A percentile compares a stretch with the other conserved stretches of the same genome.
phyloP scores from a whole-genome alignment of 35 echinoderm and acorn worm genomes.

The Diadema setosum region DNA sequence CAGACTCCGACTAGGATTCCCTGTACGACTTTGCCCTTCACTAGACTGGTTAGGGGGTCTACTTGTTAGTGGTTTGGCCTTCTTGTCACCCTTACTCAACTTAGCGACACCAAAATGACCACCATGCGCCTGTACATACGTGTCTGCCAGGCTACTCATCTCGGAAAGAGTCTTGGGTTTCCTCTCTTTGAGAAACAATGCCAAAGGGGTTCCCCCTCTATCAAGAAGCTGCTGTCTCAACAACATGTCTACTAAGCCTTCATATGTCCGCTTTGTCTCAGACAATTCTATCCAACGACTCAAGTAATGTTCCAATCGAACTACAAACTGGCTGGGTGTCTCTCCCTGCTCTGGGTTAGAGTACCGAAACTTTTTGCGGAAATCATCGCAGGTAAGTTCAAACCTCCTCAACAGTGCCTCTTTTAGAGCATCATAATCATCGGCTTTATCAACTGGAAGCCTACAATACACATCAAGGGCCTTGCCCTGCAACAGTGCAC shows the following conservation, averaged over 20 bases:
- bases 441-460: constrained; percentile 13
- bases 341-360: constrained; percentile 2
- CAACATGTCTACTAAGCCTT: constrained; percentile 28
- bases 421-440: constrained; percentile 45
- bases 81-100: too few species aligned
- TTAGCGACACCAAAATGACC: too few species aligned
- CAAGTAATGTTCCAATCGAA: neutral
- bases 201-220: neutral
- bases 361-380: constrained; percentile 36
- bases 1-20: too few species aligned
- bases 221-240: constrained; percentile 30
- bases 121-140: neutral
- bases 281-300: neutral
- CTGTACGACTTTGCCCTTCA: too few species aligned
- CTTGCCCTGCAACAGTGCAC: constrained; percentile 59
- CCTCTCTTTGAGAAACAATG: constrained; percentile 31
- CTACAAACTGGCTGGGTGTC: neutral
- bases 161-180: neutral
- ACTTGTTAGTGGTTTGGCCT: too few species aligned
- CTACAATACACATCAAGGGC: constrained; percentile 58
- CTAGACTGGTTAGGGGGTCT: too few species aligned
- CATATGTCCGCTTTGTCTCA: neutral
- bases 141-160: neutral
- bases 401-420: constrained; percentile 28
- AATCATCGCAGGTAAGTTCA: constrained; percentile 41